Percentiles rank a stretch among this genome's conserved stretches.
phyloP scores from a whole-genome alignment of 2,888 invertebrate species.

The Drosophila mulleri region DNA sequence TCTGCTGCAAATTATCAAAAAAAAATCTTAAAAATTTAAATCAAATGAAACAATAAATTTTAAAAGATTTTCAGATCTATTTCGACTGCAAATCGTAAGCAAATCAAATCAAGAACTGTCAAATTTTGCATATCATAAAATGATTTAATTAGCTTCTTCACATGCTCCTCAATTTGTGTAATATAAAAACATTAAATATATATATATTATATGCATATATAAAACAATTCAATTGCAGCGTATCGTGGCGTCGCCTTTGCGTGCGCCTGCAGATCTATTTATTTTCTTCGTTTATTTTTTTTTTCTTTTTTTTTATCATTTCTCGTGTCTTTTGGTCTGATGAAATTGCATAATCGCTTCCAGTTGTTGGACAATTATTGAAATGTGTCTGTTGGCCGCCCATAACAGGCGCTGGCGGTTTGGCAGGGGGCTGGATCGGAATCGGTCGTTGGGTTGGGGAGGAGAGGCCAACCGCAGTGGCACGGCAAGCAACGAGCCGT shows the following conservation, averaged over 20 bases:
- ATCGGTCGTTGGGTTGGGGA: background rate
- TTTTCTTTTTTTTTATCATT: conserved; percentile 50
- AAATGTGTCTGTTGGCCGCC: conserved; percentile 70
- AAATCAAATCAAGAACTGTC: too few relatives aligned
- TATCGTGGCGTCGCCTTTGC: conserved; percentile 26
- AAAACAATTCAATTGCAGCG: conserved; percentile 11
- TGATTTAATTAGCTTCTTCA: too few relatives aligned
- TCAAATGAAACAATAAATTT: too few relatives aligned
- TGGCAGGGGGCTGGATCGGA: background rate
- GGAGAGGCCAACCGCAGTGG: conserved; percentile 46
- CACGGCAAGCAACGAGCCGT: conserved; percentile 71
- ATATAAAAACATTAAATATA: background rate
- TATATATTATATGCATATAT: too few relatives aligned
- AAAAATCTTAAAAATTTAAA: too few relatives aligned
- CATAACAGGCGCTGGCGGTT: conserved; percentile 30
- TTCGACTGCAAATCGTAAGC: too few relatives aligned
- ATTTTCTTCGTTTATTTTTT: conserved; percentile 4
- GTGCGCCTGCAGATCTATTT: conserved; percentile 5
- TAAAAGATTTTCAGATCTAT: too few relatives aligned
- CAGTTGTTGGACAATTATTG: conserved; percentile 81
- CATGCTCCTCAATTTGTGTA: too few relatives aligned
- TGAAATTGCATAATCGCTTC: conserved; percentile 82
- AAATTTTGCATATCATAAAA: too few relatives aligned
- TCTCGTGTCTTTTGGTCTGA: conserved; percentile 76
- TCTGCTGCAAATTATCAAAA: too few relatives aligned